Conservation (phyloP, 2,888 invertebrate species). For the Timema cristinae region DNA sequence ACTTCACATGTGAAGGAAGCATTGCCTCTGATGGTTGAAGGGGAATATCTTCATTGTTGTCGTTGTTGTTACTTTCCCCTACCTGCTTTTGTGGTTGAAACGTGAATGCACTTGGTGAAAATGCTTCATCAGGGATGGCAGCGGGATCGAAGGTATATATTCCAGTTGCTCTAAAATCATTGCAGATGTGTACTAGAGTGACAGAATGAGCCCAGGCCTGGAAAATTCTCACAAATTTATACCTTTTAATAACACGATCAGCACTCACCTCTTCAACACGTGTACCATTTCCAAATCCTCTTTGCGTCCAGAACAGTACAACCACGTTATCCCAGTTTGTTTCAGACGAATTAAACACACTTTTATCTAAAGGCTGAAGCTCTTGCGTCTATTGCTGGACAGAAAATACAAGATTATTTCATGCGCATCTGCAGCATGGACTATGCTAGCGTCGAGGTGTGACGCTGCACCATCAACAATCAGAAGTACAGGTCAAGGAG, state of each 20-base stretch:
- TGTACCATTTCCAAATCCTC: constrained; percentile 10
- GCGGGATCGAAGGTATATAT: neutral
- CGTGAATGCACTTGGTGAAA: neutral
- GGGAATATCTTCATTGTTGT: neutral
- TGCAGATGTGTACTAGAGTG: neutral
- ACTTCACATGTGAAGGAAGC: no score
- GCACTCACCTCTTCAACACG: neutral
- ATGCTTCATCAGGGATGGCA: constrained; percentile 12
- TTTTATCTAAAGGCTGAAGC: constrained; percentile 7
- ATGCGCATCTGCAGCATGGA: neutral
- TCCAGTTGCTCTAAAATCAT: constrained; percentile 6
- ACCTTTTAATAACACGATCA: constrained; percentile 7
- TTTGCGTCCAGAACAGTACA: constrained; percentile 7
- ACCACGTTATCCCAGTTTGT: constrained; percentile 2
- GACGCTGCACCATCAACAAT: neutral
- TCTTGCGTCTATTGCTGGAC: constrained; percentile 1
- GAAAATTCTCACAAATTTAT: constrained; percentile 1
- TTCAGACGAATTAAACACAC: constrained; percentile 6
- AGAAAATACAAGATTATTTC: constrained; percentile 3
- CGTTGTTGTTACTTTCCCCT: neutral
- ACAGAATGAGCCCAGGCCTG: no score
- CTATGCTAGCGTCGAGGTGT: constrained; percentile 11
- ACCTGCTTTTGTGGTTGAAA: no score
- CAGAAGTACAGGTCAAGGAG: neutral
- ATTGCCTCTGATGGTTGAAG: neutral